These are phyloP conservation scores for Keiferia lycopersicella DNA, from an alignment of 2,888 invertebrate species.

Conservation along the genomic window DNA sequence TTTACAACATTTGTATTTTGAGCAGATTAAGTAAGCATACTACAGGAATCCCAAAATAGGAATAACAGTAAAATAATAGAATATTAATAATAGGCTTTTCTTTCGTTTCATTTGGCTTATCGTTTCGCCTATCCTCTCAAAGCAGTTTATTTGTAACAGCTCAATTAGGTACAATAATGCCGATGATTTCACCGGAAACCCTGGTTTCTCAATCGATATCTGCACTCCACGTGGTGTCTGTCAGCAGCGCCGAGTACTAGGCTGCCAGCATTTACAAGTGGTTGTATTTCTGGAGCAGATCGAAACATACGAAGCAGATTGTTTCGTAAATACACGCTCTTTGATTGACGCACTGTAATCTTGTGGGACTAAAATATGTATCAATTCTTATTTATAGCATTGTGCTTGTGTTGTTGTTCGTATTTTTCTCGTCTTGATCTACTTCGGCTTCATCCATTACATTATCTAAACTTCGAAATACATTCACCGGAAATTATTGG, in stretches of 20 bases:
- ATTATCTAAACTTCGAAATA: neutral
- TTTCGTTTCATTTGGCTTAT: too few relatives aligned
- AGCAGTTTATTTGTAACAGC: too few relatives aligned
- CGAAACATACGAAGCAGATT: constrained; percentile 7
- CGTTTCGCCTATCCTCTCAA: too few relatives aligned
- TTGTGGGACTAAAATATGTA: neutral
- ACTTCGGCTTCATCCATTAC: neutral
- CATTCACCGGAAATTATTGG: too few relatives aligned
- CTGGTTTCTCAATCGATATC: neutral
- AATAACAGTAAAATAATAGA: too few relatives aligned
- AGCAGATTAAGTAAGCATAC: too few relatives aligned
- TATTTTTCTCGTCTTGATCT: constrained; percentile 2
- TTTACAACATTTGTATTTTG: too few relatives aligned
- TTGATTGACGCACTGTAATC: constrained; percentile 17
- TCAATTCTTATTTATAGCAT: constrained; percentile 1
- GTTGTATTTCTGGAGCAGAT: constrained; percentile 20
- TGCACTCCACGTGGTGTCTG: neutral
- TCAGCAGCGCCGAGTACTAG: neutral
- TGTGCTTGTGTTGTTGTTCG: neutral
- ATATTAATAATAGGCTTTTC: too few relatives aligned
- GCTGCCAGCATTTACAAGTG: constrained; percentile 17
- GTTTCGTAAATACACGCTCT: constrained; percentile 16
- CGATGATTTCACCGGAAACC: neutral
- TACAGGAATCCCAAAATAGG: too few relatives aligned
- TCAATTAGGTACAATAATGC: neutral